These are phyloP conservation scores for Archips xylosteana DNA, from an alignment of 2,888 invertebrate genomes.

Conservation along the genomic window DNA sequence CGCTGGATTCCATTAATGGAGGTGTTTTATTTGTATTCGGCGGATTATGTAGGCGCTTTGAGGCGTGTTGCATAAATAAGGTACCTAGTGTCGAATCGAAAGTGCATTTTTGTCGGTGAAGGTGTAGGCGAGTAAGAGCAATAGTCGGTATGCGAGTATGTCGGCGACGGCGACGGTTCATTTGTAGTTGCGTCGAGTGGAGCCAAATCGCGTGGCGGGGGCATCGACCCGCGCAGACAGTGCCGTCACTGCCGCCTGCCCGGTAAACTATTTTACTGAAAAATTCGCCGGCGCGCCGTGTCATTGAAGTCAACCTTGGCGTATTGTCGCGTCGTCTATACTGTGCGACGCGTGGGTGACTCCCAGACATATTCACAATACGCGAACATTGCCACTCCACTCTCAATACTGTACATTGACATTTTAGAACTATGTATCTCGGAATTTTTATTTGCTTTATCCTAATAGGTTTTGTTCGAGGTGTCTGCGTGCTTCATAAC, in stretches of 20 bases:
- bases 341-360: constrained; percentile 74
- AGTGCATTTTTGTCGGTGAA: constrained; percentile 37
- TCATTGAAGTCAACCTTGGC: constrained; percentile 82
- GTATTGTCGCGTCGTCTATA: constrained; percentile 80
- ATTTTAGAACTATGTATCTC: constrained; percentile 25
- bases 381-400: constrained; percentile 76
- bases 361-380: constrained; percentile 73
- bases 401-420: constrained; percentile 54
- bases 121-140: constrained; percentile 31
- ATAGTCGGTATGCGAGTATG: constrained; percentile 49
- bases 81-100: constrained; percentile 24
- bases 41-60: constrained; percentile 19
- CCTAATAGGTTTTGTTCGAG: not conserved
- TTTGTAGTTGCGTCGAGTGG: constrained; percentile 67
- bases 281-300: constrained; percentile 76
- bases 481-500: constrained; percentile 1
- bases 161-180: constrained; percentile 67
- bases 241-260: constrained; percentile 75
- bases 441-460: constrained; percentile 22
- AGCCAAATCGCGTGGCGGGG: constrained; percentile 75
- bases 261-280: constrained; percentile 84
- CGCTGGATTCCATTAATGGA: constrained; percentile 12
- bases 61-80: constrained; percentile 13
- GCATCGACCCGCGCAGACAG: constrained; percentile 84
- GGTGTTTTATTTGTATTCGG: constrained; percentile 21